Conservation (phyloP, 2,797 vertebrate species). For the Xiphophorus birchmanni region DNA sequence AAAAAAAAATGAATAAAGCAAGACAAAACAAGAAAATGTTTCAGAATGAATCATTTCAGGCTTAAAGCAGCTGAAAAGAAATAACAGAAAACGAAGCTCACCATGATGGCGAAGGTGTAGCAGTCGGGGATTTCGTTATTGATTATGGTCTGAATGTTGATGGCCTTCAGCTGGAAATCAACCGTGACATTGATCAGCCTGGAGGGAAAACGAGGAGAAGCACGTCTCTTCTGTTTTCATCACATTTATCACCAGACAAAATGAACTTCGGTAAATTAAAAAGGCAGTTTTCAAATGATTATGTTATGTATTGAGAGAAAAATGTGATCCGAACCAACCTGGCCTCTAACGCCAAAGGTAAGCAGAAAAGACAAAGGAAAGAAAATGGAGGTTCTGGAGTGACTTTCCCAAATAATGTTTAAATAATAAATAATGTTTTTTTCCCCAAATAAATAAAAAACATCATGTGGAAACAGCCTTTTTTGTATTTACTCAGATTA, state of each 20-base stretch:
- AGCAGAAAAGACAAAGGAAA: not conserved
- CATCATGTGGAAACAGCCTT: not conserved
- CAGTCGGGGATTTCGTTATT: constrained; percentile 95
- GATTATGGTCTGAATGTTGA: constrained; percentile 94
- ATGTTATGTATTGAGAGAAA: not conserved
- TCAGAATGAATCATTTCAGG: not conserved
- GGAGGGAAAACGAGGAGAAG: constrained; percentile 4
- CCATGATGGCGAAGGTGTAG: constrained; percentile 90
- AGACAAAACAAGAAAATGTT: not conserved
- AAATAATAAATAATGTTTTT: too few relatives aligned
- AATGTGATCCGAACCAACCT: not conserved
- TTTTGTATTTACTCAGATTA: not conserved
- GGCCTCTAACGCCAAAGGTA: not conserved
- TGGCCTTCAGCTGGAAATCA: constrained; percentile 92
- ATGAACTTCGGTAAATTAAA: not conserved
- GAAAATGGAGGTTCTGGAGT: not conserved
- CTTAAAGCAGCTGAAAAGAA: not conserved
- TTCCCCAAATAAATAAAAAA: not conserved
- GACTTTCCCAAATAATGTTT: not conserved
- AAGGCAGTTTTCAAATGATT: not conserved
- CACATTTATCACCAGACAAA: too few relatives aligned
- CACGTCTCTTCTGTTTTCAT: not conserved
- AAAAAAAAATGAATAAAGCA: not conserved
- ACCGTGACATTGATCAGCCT: constrained; percentile 93
- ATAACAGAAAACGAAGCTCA: constrained; percentile 59